These are phyloP conservation scores for Stylophora pistillata DNA, from an alignment of 64 coral and sea anemone species.

Conservation along the genomic window DNA sequence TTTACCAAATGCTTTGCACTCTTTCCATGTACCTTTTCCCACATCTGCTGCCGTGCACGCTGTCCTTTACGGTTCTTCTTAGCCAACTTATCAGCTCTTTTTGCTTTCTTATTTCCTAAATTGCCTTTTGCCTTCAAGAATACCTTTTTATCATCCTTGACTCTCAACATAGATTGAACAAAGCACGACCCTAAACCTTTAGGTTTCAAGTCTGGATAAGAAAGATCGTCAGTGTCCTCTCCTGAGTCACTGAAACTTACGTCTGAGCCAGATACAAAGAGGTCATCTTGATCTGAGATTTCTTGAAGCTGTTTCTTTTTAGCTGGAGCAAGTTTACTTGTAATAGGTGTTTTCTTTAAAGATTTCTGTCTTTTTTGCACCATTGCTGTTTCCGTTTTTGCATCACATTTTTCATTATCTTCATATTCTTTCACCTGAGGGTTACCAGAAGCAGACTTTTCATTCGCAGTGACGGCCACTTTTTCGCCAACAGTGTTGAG, in stretches of 20 bases:
- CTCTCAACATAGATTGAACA: slow-evolving; percentile 39
- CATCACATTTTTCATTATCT: not conserved
- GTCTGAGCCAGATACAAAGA: slow-evolving; percentile 21
- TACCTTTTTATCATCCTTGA: not conserved
- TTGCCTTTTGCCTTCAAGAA: not conserved
- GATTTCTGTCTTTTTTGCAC: not conserved
- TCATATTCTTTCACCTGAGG: not conserved
- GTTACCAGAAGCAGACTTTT: not conserved
- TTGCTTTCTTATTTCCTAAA: not conserved
- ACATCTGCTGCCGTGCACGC: slow-evolving; percentile 61
- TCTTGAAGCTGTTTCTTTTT: not conserved
- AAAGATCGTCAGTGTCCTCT: not conserved
- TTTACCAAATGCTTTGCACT: slow-evolving; percentile 67
- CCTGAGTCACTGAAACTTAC: slow-evolving; percentile 15
- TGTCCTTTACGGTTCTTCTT: slow-evolving; percentile 75
- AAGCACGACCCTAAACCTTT: slow-evolving; percentile 69
- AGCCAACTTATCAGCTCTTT: not conserved
- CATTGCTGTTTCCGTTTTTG: not conserved
- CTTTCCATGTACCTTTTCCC: slow-evolving; percentile 73
- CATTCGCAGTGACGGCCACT: not conserved
- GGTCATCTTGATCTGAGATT: not conserved
- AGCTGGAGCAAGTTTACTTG: not conserved
- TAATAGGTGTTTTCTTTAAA: not conserved
- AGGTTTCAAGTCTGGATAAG: not conserved
- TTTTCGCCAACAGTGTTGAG: not conserved